These are phyloP conservation scores for Aselliscus stoliczkanus DNA, from an alignment of 2,797 vertebrate species.

Conservation along the genomic window DNA sequence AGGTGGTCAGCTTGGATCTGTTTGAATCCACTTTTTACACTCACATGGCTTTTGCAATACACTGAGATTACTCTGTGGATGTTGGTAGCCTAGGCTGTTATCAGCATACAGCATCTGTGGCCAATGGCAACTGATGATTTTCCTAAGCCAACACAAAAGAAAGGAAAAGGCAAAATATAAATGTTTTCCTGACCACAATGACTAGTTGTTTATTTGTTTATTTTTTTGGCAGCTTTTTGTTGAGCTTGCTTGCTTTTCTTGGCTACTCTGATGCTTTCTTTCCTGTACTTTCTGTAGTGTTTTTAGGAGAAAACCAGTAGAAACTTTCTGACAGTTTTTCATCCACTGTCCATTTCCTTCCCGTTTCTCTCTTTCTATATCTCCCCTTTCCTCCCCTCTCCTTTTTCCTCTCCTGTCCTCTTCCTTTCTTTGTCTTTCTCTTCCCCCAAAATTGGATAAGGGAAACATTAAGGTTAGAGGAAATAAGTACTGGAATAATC, in stretches of 20 bases:
- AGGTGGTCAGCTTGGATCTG: not conserved
- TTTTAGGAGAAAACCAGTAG: not conserved
- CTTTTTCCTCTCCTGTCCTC: no score
- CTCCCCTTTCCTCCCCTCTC: not conserved
- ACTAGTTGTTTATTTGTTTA: not conserved
- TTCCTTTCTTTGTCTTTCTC: not conserved
- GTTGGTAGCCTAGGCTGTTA: not conserved
- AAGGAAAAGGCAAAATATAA: not conserved
- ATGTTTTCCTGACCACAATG: not conserved
- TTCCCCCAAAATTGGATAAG: not conserved
- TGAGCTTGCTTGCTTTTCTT: not conserved
- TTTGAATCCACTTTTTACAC: not conserved
- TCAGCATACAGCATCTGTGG: not conserved
- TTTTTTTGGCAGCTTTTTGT: not conserved
- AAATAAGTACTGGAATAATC: not conserved
- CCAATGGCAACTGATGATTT: not conserved
- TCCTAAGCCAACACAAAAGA: not conserved
- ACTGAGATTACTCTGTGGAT: not conserved
- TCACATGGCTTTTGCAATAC: not conserved
- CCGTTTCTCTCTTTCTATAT: not conserved
- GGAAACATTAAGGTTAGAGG: not conserved
- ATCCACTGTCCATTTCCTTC: not conserved
- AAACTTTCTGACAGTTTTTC: not conserved
- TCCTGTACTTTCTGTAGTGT: not conserved
- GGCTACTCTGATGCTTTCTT: not conserved